phyloP scores from a whole-genome alignment of 2,797 vertebrate species.

The Thalassophryne amazonica region DNA sequence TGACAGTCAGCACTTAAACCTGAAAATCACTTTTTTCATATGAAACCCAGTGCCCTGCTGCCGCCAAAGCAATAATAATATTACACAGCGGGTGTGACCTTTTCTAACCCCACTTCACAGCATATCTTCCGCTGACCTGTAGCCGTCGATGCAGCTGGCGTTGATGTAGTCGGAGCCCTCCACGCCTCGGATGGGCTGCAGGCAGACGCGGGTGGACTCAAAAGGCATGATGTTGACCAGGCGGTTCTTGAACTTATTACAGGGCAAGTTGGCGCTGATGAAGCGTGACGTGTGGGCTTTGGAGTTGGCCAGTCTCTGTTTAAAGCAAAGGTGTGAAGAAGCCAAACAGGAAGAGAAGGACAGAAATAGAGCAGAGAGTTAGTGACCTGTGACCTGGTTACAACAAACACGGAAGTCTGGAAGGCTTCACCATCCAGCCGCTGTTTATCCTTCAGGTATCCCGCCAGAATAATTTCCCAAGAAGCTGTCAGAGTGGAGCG shows the following conservation, averaged over 20 bases:
- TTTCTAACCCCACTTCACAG: no score
- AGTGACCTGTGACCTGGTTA: constrained; percentile 34
- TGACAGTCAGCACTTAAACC: no score
- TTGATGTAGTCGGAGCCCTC: constrained; percentile 99
- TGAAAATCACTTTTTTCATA: no score
- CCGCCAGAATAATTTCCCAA: constrained; percentile 3
- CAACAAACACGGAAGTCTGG: constrained; percentile 35
- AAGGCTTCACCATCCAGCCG: constrained; percentile 16
- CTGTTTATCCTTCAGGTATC: constrained; percentile 4
- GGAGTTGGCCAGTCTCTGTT: constrained; percentile 94
- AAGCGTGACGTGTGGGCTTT: constrained; percentile 98
- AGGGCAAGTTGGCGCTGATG: constrained; percentile 89
- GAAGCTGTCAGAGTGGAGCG: background rate
- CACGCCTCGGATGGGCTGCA: constrained; percentile 97
- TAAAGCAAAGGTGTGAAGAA: constrained; percentile 15
- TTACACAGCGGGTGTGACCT: no score
- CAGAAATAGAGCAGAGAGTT: background rate
- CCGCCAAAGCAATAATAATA: no score
- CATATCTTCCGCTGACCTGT: no score
- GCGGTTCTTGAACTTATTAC: constrained; percentile 85
- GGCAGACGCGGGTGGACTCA: constrained; percentile 87
- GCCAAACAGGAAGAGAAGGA: constrained; percentile 10
- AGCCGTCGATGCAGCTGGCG: constrained; percentile 97
- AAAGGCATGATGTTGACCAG: constrained; percentile 85
- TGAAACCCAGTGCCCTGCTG: no score